These are phyloP conservation scores for Eupithecia inturbata DNA, from an alignment of 2,888 invertebrate species.

Conservation along the genomic window DNA sequence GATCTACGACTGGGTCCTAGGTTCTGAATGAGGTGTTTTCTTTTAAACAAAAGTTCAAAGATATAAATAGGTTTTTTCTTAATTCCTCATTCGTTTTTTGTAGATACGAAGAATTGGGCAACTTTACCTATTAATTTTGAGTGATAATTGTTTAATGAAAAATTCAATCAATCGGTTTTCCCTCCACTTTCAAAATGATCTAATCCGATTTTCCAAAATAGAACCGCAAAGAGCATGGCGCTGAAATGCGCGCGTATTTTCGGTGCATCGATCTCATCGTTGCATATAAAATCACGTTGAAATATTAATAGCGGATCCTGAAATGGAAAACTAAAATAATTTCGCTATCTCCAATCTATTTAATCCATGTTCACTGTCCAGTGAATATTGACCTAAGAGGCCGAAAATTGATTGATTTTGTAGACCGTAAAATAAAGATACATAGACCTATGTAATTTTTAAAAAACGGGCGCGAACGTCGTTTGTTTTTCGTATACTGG, in stretches of 20 bases:
- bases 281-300: neutral
- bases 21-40: no score
- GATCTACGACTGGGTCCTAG: no score
- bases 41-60: no score
- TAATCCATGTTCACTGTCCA: neutral
- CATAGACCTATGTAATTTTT: no score
- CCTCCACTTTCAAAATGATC: neutral
- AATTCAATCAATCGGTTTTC: neutral
- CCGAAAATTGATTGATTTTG: neutral
- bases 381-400: neutral
- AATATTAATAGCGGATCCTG: neutral
- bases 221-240: conserved; percentile 7
- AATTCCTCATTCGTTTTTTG: no score
- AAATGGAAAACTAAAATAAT: neutral
- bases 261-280: neutral
- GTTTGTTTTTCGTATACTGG: no score
- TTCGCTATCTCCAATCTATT: neutral
- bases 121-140: no score
- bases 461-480: no score
- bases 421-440: neutral
- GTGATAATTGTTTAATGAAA: neutral
- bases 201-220: conserved; percentile 2
- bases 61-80: no score
- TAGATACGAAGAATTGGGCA: no score
- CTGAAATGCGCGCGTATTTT: neutral